These are phyloP conservation scores for Glaucopsyche alexis DNA, from an alignment of 2,888 invertebrate species.

Conservation along the genomic window DNA sequence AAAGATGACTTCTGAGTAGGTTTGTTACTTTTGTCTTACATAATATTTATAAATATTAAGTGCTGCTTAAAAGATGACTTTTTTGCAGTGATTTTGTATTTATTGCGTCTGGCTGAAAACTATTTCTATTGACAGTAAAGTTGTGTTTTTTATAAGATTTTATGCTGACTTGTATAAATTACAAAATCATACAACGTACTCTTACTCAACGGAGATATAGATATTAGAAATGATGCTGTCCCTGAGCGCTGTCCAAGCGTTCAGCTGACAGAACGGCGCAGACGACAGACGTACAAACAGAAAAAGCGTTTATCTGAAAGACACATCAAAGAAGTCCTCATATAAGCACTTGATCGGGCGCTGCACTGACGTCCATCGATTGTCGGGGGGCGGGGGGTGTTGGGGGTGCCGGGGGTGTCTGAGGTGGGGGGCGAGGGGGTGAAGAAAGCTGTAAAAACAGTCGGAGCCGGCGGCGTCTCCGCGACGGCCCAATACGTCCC, in stretches of 20 bases:
- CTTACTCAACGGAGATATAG: not conserved
- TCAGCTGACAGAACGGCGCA: not conserved
- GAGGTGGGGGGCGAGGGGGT: constrained; percentile 42
- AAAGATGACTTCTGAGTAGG: no score
- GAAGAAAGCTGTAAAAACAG: constrained; percentile 57
- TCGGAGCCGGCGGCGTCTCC: constrained; percentile 67
- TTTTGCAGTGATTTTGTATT: no score
- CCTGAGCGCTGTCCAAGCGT: not conserved
- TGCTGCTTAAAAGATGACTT: no score
- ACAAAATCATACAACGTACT: no score
- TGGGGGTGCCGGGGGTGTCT: constrained; percentile 41
- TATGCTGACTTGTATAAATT: no score
- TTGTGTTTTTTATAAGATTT: no score
- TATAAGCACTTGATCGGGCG: constrained; percentile 75
- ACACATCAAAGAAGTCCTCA: constrained; percentile 73
- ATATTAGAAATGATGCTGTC: not conserved
- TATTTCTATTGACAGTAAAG: no score
- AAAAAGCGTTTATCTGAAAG: constrained; percentile 44
- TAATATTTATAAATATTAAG: no score
- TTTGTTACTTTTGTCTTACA: no score
- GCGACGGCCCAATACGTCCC: constrained; percentile 77
- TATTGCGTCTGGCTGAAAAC: no score
- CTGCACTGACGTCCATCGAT: constrained; percentile 75
- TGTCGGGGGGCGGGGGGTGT: constrained; percentile 50
- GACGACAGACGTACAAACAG: constrained; percentile 1